Evolutionary conservation across 2,797 vertebrate species (phyloP).

Genomic region (Microhierax caerulescens): DNA sequence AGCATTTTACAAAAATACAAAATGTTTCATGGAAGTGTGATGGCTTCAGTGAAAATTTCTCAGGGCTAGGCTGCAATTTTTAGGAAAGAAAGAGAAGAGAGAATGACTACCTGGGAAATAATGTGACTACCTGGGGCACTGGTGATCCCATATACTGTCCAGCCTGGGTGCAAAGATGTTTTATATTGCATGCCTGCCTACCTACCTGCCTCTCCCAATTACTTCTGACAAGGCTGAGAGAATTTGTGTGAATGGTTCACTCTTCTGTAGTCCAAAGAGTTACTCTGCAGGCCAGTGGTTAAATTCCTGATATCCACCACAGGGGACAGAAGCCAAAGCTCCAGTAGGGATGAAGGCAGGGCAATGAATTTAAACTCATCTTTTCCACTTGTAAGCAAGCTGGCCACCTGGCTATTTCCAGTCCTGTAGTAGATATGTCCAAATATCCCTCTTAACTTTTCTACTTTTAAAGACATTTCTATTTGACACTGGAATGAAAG

Average conservation of each 20-base stretch:
- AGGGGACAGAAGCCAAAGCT: not conserved
- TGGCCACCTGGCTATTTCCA: not conserved
- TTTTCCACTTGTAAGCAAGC: not conserved
- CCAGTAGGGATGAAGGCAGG: not conserved
- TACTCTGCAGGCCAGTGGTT: not conserved
- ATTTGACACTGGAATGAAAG: not conserved
- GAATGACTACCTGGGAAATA: not conserved
- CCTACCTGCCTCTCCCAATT: not conserved
- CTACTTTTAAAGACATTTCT: not conserved
- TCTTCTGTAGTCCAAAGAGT: not conserved
- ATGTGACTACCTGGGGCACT: not conserved
- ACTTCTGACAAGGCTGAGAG: too few species aligned
- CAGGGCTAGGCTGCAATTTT: not conserved
- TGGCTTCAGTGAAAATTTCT: not conserved
- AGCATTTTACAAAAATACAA: not conserved
- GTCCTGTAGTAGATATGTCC: not conserved
- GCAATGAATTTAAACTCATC: not conserved
- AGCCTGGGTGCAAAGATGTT: not conserved
- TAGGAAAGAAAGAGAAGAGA: not conserved
- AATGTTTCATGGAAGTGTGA: not conserved
- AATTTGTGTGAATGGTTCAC: not conserved
- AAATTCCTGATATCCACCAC: not conserved
- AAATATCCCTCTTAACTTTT: not conserved
- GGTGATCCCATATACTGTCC: not conserved
- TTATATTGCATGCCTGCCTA: not conserved